Conservation (phyloP, 2,113 vertebrate species). For the Fulica atra region DNA sequence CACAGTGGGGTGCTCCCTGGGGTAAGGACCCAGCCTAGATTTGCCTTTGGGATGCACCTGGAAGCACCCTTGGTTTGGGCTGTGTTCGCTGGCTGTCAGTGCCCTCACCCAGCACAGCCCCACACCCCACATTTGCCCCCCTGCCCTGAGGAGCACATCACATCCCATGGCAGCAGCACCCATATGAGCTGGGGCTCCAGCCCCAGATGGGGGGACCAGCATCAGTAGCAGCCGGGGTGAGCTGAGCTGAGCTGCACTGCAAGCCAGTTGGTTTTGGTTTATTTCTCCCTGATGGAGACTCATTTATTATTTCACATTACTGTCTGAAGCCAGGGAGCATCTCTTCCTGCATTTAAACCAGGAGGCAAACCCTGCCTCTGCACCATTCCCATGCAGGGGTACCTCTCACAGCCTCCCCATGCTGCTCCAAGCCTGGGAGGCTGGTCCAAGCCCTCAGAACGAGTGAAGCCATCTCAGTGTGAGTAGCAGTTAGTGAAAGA, state of each 20-base stretch:
- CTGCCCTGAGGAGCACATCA: neutral
- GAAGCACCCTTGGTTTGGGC: neutral
- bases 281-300: neutral
- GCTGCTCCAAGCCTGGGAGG: neutral
- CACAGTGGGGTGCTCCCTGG: neutral
- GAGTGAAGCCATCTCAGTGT: neutral
- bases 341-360: neutral
- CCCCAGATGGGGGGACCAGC: accelerated
- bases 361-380: neutral
- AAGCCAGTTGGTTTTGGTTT: neutral
- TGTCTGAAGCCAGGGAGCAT: neutral
- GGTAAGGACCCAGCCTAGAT: neutral
- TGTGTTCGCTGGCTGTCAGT: neutral
- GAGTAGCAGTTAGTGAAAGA: neutral
- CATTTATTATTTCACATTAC: neutral
- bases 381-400: neutral
- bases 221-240: neutral
- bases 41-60: neutral
- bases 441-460: neutral
- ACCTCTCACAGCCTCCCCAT: neutral
- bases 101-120: accelerated
- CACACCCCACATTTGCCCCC: accelerated
- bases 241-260: neutral
- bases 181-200: neutral
- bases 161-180: neutral